These are phyloP conservation scores for Omphaloscelis lunosa DNA, from an alignment of 2,888 invertebrate genomes.

Conservation along the genomic window DNA sequence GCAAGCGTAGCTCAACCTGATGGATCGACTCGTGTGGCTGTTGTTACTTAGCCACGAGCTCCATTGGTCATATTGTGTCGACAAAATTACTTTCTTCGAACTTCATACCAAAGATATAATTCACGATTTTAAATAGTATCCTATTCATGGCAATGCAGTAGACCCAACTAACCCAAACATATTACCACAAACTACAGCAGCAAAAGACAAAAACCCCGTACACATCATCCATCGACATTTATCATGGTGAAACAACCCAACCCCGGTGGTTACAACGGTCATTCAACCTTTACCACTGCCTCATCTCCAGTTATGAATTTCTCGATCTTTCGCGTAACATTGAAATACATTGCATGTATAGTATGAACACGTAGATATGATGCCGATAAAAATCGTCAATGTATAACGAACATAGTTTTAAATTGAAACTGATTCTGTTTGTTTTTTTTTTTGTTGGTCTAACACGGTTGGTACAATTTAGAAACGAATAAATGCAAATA, in stretches of 20 bases:
- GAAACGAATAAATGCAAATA: constrained; percentile 53
- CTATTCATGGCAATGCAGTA: constrained; percentile 10
- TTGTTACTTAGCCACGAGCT: too few species aligned
- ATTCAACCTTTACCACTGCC: constrained; percentile 39
- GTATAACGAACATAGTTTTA: neutral
- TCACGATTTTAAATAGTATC: neutral
- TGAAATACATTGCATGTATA: constrained; percentile 40
- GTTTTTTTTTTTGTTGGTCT: constrained; percentile 12
- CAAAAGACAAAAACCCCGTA: constrained; percentile 42
- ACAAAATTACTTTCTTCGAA: neutral
- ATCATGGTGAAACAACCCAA: constrained; percentile 57
- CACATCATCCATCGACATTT: constrained; percentile 61
- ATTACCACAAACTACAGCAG: constrained; percentile 27
- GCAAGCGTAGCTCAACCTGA: too few species aligned
- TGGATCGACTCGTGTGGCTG: too few species aligned
- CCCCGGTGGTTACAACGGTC: constrained; percentile 56
- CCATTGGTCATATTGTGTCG: neutral
- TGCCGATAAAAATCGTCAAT: constrained; percentile 3
- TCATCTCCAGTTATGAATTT: constrained; percentile 25
- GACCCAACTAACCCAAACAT: constrained; percentile 29
- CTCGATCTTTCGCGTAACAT: constrained; percentile 29
- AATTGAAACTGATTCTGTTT: neutral
- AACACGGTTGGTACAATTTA: constrained; percentile 50
- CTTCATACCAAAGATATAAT: neutral
- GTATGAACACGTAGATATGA: constrained; percentile 7